Evolutionary conservation across 2,113 vertebrate species (phyloP).

Genomic region (Peucedramus taeniatus): DNA sequence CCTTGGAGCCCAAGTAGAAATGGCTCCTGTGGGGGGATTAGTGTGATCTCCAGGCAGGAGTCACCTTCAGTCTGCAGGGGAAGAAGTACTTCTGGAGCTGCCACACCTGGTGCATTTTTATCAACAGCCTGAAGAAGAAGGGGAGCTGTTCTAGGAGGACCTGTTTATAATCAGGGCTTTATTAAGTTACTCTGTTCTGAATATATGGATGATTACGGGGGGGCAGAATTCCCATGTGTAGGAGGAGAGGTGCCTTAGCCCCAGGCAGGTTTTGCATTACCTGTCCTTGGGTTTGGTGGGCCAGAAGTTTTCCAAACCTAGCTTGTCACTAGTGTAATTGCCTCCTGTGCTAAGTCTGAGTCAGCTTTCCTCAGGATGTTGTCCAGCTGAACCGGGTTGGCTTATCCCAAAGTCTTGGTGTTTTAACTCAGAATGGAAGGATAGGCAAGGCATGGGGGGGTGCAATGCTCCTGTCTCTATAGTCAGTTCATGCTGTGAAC

Average conservation of each 20-base stretch:
- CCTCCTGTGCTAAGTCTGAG: neutral
- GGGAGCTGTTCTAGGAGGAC: neutral
- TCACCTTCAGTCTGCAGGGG: neutral
- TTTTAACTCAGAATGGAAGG: neutral
- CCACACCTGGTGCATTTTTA: neutral
- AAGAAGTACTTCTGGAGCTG: neutral
- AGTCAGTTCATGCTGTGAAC: neutral
- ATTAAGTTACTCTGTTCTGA: neutral
- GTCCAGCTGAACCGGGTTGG: neutral
- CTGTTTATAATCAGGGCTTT: neutral
- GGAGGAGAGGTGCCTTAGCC: neutral
- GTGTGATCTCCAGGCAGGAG: neutral
- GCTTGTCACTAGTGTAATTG: neutral
- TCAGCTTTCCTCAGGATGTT: neutral
- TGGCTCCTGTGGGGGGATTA: neutral
- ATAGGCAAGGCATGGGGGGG: neutral
- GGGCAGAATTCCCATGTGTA: neutral
- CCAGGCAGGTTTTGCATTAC: neutral
- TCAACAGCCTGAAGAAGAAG: neutral
- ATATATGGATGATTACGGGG: neutral
- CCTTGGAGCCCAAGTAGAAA: neutral
- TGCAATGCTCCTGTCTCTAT: neutral
- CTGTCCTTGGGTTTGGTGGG: neutral
- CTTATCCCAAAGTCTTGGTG: neutral
- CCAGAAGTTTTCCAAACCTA: neutral